Base-by-base conservation (phyloP, 2,797 vertebrate species). In the Labeo calbasu region DNA sequence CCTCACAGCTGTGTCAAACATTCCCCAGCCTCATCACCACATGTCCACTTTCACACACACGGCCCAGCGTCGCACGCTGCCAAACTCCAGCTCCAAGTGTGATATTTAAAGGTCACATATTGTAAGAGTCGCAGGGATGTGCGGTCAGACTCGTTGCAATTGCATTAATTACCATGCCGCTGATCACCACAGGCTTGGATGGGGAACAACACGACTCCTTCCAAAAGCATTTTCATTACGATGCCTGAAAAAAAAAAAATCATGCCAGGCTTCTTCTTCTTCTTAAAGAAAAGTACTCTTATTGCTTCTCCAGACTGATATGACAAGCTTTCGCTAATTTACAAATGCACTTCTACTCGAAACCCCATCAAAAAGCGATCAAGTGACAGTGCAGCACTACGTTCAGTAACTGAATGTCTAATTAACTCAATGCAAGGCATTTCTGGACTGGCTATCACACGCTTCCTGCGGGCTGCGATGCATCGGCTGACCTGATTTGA, bases 401-500 rank as follows among this genome's bases (percentile, higher is more conserved):
- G 91, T 92, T 89, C 88, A 90, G 90, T 91, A 91, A 92, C 89
- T 91, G 87, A 92, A 93, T 90, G 88, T 93, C 91, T 95, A 93
- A 94, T 94, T 93, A 93, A 94, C 89, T 89, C 92, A 94, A 92
- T 92, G 92, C 92, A 92, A 92, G 89, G 88, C 91, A 89, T 94
- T 92, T 93, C 89, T 88, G 90, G 87, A 89, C 91, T 89, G 90
- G 92, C 90, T 91, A 93, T 93, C 90, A 93, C 90, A 91, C 91
- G 87, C 86, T 83, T 93, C 90, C 92, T 94, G 68, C 4, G 89
- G 92, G 92, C 92, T 89, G 87, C 89, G 84, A 86, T 90, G 91
- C 88, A 91, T 93, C 91, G 88, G 92, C 92, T 94, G 94, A 94
- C 92, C 93, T 94, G 91, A 92, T 94, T 94, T 92, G 92, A 95